Evolutionary conservation across 2,888 invertebrate genomes (phyloP), one percentile per base, ranked within the genome.

Genomic region (Pandemis cinnamomeana): DNA sequence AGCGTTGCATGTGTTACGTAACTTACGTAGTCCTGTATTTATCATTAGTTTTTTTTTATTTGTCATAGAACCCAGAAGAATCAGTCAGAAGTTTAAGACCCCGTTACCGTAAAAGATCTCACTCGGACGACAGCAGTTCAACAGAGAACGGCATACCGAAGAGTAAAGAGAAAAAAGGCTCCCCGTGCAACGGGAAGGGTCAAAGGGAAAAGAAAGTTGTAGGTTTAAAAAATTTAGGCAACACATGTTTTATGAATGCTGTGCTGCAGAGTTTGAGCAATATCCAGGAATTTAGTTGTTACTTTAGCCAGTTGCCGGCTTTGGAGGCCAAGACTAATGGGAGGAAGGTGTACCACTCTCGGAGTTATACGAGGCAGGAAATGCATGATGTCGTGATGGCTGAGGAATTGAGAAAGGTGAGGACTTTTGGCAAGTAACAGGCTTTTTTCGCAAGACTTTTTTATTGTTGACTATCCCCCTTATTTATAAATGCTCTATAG

Each of bases 241-340:
- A 97, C 87, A 97, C 97, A 68, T 97, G 97, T 89, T 97, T 97
- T 86, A 97, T 97, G 97, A 97, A 97, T 90, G 97, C 97, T 27
- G 97, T 97, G 75, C 91, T 97, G 75, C 97, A 97, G 87, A 97
- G 97, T 80, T 94, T 97, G 91, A 97, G 97, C 86, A 97, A 97
- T 89, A 97, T 97, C 84, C 96, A 97, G 87, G 96, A 97, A 84
- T 97, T 97, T 87, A 97, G 97, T 89, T 96, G 96, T 82, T 97
- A 97, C 88, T 96, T 97, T 82, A 97, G 96, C 86, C 96, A 96
- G 86, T 91, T 97, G 86, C 97, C 97, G 11, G 95, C 96, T 4
- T 88, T 97, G 78, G 97, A 97, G 83, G 88, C 92, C 79, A 95
- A 95, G 78, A 93, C 91, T 6, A 95, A 95, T 46, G 95, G 96